Base-by-base conservation (phyloP, 2,888 invertebrate genomes). In the Dasysyrphus tricinctus region DNA sequence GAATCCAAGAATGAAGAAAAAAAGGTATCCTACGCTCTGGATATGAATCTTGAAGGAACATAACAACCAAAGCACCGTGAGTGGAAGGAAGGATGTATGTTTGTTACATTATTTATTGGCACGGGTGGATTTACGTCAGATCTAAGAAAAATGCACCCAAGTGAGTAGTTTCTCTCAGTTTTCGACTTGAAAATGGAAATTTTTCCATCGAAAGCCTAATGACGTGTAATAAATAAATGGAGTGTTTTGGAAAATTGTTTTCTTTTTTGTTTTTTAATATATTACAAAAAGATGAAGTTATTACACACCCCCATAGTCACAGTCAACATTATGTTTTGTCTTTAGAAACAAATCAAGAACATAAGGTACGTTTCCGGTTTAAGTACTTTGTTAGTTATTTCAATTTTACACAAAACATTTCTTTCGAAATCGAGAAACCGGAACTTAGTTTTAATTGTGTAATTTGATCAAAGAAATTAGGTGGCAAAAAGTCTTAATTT, bases 21-120 rank as follows among this genome's bases (percentile, higher is more conserved):
- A 12, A 34, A 49, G 32, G 49, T 56, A 63, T 42, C 19, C 19
- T 32, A 2, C 14, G n/a, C 34, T n/a, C n/a, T 34, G 70, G 69
- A 69, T 69, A 69, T 63, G 65, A 47, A 63, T 70, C 75, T 61
- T 76, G 44, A 69, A 74, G 81, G 74, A 81, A 44, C 78, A 70
- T 86, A 74, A 86, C 80, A 78, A 67, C 74, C 81, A 75, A 34
- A 16, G 14, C 24, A 14, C 14, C 3, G 7, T 34, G 74, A 2
- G n/a, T n/a, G n/a, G 72, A 16, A 75, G 72, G 78, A 16, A 72
- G 67, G 75, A 75, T 78, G 80, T 78, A 85, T 63, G 77, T 56
- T 79, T 81, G 70, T 65, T 82, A 59, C 81, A 86, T 86, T 86
- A 86, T 86, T 86, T 81, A 86, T 86, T 75, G 86, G 70, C 67